Base-by-base conservation (phyloP, 1,140 invertebrate species). In the Lineus longissimus region DNA sequence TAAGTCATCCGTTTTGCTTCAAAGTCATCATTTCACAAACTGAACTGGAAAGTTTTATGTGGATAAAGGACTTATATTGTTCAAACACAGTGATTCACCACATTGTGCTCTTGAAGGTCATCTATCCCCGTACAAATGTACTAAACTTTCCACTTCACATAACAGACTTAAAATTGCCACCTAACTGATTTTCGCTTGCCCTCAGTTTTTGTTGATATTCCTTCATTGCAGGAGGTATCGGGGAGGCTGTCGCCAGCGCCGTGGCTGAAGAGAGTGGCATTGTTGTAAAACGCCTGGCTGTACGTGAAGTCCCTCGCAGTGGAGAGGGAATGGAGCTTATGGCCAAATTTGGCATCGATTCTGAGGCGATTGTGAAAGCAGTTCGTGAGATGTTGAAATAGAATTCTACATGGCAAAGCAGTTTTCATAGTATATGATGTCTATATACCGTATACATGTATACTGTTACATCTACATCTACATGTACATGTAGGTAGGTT, bases 201-300 rank as follows among this genome's bases (percentile, higher is more conserved):
- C n/a, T n/a, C n/a, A n/a, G n/a, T n/a, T n/a, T n/a, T n/a, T n/a
- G n/a, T n/a, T n/a, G n/a, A n/a, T n/a, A n/a, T n/a, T n/a, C n/a
- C n/a, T n/a, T n/a, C n/a, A n/a, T n/a, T 73, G 22, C 74, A 90
- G 94, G 97, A 74, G 97, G 97, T 67, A 76, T 99, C 56, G 97
- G 97, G 64, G 96, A 98, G 76, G 95, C 96, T 59, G 95, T 99
- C 13, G 75, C 89, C 23, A 86, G 88, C 17, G 94, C 91, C 15
- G 84, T 98, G 55, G 85, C 91, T 23, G 78, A 86, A 64, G 86
- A 91, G 72, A 84, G 84, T 17, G 86, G 89, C 73, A 87, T 94
- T 41, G 78, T 88, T n/a, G 87, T 98, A 2, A 91, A 90, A 70
- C 90, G 90, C 73, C 75, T 99, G 36, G 92, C 87, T 65, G 94